These are phyloP conservation scores for Cottoperca gobio DNA, from an alignment of 2,797 vertebrate genomes.

Conservation along the genomic window DNA sequence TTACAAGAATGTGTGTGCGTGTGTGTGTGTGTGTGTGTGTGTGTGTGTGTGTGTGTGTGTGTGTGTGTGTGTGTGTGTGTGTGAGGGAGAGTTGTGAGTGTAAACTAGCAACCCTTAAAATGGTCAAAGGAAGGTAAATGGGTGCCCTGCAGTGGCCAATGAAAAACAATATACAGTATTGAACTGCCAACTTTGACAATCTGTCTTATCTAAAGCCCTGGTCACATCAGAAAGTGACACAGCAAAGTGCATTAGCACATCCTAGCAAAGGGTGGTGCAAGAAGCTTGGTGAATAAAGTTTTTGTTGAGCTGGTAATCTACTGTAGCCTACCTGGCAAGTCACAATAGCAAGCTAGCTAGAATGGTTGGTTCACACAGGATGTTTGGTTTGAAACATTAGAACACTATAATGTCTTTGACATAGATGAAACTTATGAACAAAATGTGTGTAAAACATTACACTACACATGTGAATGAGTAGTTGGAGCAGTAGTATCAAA, in stretches of 20 bases:
- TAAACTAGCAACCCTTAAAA: conserved; percentile 22
- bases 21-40: conserved; percentile 3
- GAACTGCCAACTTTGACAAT: conserved; percentile 9
- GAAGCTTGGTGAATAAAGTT: not conserved
- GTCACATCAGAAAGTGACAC: not conserved
- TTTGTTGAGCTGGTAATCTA: not conserved
- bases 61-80: not conserved
- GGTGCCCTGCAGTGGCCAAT: conserved; percentile 23
- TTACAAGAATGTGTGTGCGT: conserved; percentile 25
- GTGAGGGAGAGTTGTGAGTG: conserved; percentile 4
- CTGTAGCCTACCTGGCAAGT: not conserved
- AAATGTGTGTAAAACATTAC: not conserved
- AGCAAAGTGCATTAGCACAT: not conserved
- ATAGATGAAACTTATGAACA: not conserved
- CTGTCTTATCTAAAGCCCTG: not conserved
- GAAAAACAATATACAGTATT: conserved; percentile 2
- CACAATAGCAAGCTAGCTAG: not conserved
- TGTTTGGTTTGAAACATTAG: not conserved
- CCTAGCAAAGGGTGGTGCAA: not conserved
- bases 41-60: conserved; percentile 14
- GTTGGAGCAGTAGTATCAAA: conserved; percentile 7
- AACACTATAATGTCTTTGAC: not conserved
- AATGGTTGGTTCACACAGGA: not conserved
- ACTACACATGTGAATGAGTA: not conserved
- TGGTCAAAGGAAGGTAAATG: conserved; percentile 30